Base-by-base conservation (phyloP, 2,113 vertebrate genomes). In the Lynx canadensis region DNA sequence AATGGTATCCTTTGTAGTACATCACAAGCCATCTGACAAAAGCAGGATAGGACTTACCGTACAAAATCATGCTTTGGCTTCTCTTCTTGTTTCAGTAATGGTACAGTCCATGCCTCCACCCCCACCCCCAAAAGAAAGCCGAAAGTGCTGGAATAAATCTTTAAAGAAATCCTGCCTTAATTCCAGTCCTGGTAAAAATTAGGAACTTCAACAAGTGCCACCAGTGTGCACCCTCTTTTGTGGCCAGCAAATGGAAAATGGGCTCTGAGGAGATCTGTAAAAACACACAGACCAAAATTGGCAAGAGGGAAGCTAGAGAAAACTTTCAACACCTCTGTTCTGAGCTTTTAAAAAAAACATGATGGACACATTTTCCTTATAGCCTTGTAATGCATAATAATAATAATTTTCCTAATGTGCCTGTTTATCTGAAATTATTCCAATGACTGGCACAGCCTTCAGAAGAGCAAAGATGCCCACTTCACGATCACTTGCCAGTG, bases 361-460 rank as follows among this genome's bases (percentile, higher is more conserved):
- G 48, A 60, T 96, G 82, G 81, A 95, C 69, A 74, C 69, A 33
- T 89, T 52, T 97, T 94, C 95, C 97, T 97, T 92, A 45, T 69
- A 78, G 76, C 11, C 25, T 94, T 86, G 60, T 60, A 89, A 97
- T 89, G 52, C 36, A 69, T 89, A 85, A 92, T 97, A 84, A 88
- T 82, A 68, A 74, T 92, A 60, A 94, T 97, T 98, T 95, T 93
- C 78, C 63, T 97, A 94, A 91, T 96, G 92, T 89, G 31, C 86
- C 82, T 52, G 48, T 57, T 95, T 52, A 48, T 86, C 86, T 80
- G 52, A 95, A 78, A 95, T 96, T 87, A 98, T 76, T 90, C 80
- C 86, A 89, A 41, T 89, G 90, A 89, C 38, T 48, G 63, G 68
- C 76, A 50, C 41, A 88, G 82, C 23, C 95, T 95, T 92, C 74